Evolutionary conservation across 64 coral and sea anemone species (phyloP), one percentile per base, ranked within the genome.

Genomic region (Montipora capricornis): DNA sequence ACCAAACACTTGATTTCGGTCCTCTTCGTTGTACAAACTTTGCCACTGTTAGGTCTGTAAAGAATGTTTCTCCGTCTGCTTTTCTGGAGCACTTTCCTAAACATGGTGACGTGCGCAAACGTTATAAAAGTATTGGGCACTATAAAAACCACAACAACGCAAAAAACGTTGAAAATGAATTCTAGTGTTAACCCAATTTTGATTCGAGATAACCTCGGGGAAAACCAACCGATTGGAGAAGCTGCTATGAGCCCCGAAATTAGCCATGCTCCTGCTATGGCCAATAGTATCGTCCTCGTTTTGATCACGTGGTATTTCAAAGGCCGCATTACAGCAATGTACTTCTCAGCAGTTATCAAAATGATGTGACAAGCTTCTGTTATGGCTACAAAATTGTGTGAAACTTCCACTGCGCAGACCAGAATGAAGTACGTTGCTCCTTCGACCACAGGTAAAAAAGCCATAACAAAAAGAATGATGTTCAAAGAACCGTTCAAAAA

Each of bases 271-370:
- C 82, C 82, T 3, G 29, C 47, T 49, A 86, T 70, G 11, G 10
- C 82, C 19, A 22, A 49, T 20, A 86, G 19, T 64, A 73, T 71
- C 47, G 62, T 86, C 47, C 11, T 86, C 44, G 44, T 86, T 68
- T 86, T 86, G 19, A 86, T 86, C 62, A 86, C 67, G 47, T 73
- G 82, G 16, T 71, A 86, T 22, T 49, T 71, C 2, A 86, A 68
- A 86, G 82, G 82, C 45, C 82, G 46, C 66, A 73, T 71, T 4
- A 86, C 16, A 73, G 82, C 82, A 3, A 86, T 71, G 66, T 86
- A 86, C 19, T 86, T 86, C 67, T 73, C 82, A 20, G 82, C 82
- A 64, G 82, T 86, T 46, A 86, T 86, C 82, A 86, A 47, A 8
- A 48, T 8, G 3, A 86, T 86, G 19, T 86, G 82, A 50, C 62